A percentile compares a stretch with the other conserved stretches of the same genome.
Evolutionary conservation across 1,140 invertebrate species (phyloP).

Genomic region (Trigoniulus corallinus): DNA sequence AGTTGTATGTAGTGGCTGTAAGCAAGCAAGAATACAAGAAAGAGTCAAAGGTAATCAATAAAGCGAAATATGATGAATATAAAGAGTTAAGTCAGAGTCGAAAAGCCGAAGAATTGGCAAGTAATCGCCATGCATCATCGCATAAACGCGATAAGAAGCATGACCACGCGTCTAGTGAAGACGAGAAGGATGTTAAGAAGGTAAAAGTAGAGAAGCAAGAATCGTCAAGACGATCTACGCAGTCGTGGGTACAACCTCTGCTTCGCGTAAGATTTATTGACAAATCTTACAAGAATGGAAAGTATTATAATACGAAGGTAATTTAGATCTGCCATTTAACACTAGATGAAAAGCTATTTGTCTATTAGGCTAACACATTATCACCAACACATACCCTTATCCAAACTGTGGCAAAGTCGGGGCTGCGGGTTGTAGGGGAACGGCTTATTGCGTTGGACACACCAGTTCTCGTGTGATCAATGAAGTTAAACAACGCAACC

Average conservation of each 20-base stretch:
- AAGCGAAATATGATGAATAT: conserved; percentile 12
- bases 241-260: conserved; percentile 25
- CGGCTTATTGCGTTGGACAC: too few species aligned
- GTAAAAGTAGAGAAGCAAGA: too few species aligned
- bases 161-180: neutral
- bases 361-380: conserved; percentile 8
- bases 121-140: neutral
- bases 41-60: conserved; percentile 43
- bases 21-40: conserved; percentile 57
- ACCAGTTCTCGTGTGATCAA: too few species aligned
- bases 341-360: conserved; percentile 2
- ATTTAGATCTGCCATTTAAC: neutral
- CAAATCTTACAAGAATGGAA: conserved; percentile 26
- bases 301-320: conserved; percentile 29
- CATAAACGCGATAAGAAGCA: conserved; percentile 2
- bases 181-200: too few species aligned
- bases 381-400: too few species aligned
- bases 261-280: conserved; percentile 26
- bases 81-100: neutral
- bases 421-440: too few species aligned
- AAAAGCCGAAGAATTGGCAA: conserved; percentile 4
- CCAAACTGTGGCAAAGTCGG: too few species aligned
- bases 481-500: too few species aligned
- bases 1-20: conserved; percentile 56
- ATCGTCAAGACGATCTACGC: too few species aligned